Evolutionary conservation across 2,797 vertebrate species (phyloP), one percentile per base, ranked within the genome.

Genomic region (Furcifer pardalis): DNA sequence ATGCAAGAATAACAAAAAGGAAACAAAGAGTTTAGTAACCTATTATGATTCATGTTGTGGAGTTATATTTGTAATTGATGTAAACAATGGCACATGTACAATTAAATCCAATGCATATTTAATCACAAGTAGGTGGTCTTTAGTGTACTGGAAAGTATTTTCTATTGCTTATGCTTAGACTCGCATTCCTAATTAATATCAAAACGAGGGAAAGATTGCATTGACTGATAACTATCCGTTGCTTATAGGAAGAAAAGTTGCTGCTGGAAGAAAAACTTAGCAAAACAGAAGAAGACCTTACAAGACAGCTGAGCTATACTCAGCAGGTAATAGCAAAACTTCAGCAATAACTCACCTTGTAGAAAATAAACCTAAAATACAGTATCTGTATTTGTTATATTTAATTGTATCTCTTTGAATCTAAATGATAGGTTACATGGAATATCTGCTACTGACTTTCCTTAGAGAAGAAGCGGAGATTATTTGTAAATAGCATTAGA

Each of bases 221-320:
- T 85, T 89, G 46, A 85, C 71, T 75, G 73, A 10, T 12, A 52
- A 32, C 5, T 91, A 44, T 82, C 35, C 21, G 37, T 94, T 93
- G 66, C 91, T 65, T 81, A 13, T 82, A 99, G 98, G 96, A 97
- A 72, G 97, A 99, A 92, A 98, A 98, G 88, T 91, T 91, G 21
- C 87, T 90, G 0, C 83, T 99, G 76, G 97, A 97, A 72, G 92
- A 96, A 81, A 97, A 96, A 84, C 94, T 99, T 12, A 96, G 91
- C 89, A 97, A 93, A 94, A 97, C 96, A 0, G 97, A 97, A 85
- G 98, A 98, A 17, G 97, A 99, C 90, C 96, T 98, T 91, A 96
- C 91, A 46, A 96, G 96, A 56, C 97, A 98, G 88, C 95, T 99
- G 72, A 96, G 91, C 87, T 97, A 97, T 42, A 93, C 97, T 69